Evolutionary conservation across 2,113 vertebrate species (phyloP).

Genomic region (Rhinopomastus cyanomelas): DNA sequence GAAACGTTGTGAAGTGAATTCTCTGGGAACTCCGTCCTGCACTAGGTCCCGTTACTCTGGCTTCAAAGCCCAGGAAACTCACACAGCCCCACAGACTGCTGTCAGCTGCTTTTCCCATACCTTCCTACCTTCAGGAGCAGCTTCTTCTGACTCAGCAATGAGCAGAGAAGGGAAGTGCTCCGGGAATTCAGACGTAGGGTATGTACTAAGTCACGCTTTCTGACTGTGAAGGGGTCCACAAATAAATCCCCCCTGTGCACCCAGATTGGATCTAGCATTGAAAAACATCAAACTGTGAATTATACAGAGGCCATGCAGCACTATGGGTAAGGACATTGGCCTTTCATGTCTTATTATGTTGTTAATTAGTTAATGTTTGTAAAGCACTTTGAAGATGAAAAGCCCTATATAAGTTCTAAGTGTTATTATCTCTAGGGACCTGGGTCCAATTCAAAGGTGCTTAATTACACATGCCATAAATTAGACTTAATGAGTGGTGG

Average conservation of each 20-base stretch:
- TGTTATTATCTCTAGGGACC: constrained; percentile 71
- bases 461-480: constrained; percentile 75
- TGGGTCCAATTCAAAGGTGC: constrained; percentile 66
- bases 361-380: constrained; percentile 76
- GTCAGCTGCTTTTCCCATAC: not conserved
- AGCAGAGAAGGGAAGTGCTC: not conserved
- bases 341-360: constrained; percentile 71
- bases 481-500: constrained; percentile 70
- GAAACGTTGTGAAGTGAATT: not conserved
- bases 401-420: constrained; percentile 68
- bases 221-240: not conserved
- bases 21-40: not conserved
- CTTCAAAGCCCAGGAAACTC: not conserved
- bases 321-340: constrained; percentile 45
- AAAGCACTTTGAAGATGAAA: constrained; percentile 74
- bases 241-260: not conserved
- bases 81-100: not conserved
- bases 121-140: not conserved
- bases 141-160: not conserved
- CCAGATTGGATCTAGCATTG: constrained; percentile 11
- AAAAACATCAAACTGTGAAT: constrained; percentile 59
- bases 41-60: not conserved
- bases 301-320: constrained; percentile 36
- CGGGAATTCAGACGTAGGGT: not conserved
- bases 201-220: not conserved